phyloP scores from a whole-genome alignment of 2,888 invertebrate species.

The Tiliacea citrago region DNA sequence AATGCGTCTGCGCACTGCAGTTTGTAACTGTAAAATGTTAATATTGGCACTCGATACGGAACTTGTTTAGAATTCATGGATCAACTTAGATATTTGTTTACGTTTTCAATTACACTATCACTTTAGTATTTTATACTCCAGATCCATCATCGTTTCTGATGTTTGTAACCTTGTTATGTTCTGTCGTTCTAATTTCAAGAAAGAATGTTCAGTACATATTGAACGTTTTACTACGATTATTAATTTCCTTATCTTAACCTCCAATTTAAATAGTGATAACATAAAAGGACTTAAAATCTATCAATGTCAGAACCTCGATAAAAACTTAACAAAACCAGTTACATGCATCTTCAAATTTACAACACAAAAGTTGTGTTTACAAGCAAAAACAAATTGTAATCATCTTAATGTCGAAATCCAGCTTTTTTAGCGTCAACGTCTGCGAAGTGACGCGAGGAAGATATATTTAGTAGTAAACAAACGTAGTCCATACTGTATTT shows the following conservation, averaged over 20 bases:
- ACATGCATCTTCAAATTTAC: background rate
- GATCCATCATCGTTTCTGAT: conserved; percentile 40
- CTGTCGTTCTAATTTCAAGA: conserved; percentile 32
- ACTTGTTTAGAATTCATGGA: conserved; percentile 35
- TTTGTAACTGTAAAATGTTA: conserved; percentile 39
- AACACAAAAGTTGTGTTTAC: background rate
- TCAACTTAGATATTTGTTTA: conserved; percentile 47
- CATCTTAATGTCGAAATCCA: conserved; percentile 13
- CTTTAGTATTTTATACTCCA: conserved; percentile 30
- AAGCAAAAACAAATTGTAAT: conserved; percentile 23
- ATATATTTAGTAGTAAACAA: conserved; percentile 54
- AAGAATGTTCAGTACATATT: conserved; percentile 13
- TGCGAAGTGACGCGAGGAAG: conserved; percentile 33
- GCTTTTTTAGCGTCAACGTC: conserved; percentile 27
- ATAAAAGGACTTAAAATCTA: conserved; percentile 29
- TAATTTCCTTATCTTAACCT: conserved; percentile 39
- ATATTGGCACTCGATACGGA: conserved; percentile 49
- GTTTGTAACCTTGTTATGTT: conserved; percentile 36
- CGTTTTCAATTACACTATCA: conserved; percentile 30
- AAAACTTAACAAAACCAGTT: conserved; percentile 13
- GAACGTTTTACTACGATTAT: conserved; percentile 1
- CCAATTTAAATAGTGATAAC: conserved; percentile 47
- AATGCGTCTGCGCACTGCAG: conserved; percentile 34
- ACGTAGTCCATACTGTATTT: conserved; percentile 33
- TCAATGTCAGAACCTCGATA: conserved; percentile 32